Conservation (phyloP, 2,888 invertebrate genomes). For the Neocrepidodera transversa region DNA sequence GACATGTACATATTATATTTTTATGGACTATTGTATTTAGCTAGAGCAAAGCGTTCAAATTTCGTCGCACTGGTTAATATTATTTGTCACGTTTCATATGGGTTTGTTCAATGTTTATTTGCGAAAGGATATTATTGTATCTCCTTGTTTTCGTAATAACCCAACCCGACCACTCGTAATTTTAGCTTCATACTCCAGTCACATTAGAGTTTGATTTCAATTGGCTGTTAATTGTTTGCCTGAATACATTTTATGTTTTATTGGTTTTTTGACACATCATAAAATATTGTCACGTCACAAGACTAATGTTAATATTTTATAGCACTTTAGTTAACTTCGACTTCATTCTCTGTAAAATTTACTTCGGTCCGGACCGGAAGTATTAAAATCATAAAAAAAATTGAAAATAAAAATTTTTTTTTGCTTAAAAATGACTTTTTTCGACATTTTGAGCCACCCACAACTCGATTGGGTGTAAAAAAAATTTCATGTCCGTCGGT, state of each 20-base stretch:
- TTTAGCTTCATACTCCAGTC: neutral
- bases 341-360: too few species aligned
- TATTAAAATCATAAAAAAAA: too few species aligned
- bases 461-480: too few species aligned
- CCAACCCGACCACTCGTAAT: conserved; percentile 6
- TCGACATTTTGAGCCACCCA: too few species aligned
- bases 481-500: too few species aligned
- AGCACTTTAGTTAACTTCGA: too few species aligned
- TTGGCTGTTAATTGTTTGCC: neutral
- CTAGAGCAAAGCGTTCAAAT: neutral
- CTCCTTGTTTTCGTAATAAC: conserved; percentile 6
- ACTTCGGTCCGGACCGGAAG: too few species aligned
- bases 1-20: conserved; percentile 8
- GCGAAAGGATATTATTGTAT: neutral
- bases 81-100: conserved; percentile 12
- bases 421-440: too few species aligned
- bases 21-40: conserved; percentile 13
- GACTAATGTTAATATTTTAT: too few species aligned
- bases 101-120: conserved; percentile 2
- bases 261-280: neutral
- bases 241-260: neutral
- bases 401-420: too few species aligned
- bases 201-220: neutral
- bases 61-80: conserved; percentile 12
- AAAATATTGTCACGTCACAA: too few species aligned